Evolutionary conservation across 2,797 vertebrate species (phyloP).

Genomic region (Arvicola amphibius): DNA sequence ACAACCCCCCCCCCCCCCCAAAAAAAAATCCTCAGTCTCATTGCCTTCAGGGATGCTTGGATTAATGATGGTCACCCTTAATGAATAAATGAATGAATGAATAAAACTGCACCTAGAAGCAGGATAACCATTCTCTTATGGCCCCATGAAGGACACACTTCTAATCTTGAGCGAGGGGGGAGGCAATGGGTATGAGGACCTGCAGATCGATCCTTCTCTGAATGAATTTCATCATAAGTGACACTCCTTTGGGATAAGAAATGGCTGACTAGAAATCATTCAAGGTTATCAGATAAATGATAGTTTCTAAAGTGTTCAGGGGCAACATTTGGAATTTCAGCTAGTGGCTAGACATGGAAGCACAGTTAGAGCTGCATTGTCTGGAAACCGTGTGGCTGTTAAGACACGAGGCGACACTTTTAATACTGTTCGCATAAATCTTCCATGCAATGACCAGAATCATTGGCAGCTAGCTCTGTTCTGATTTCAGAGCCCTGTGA

Average conservation of each 20-base stretch:
- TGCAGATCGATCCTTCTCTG: constrained; percentile 84
- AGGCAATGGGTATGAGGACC: constrained; percentile 81
- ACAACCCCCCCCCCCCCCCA: neutral
- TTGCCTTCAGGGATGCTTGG: constrained; percentile 24
- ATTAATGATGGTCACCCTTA: constrained; percentile 42
- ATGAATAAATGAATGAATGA: constrained; percentile 17
- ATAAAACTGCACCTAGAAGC: constrained; percentile 66
- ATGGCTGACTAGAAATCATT: constrained; percentile 84
- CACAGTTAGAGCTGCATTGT: constrained; percentile 16
- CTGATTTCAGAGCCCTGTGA: constrained; percentile 31
- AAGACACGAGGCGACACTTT: neutral
- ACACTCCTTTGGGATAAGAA: constrained; percentile 80
- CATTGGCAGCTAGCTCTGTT: neutral
- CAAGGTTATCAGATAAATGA: constrained; percentile 81
- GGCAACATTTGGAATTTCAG: constrained; percentile 81
- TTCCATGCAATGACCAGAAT: constrained; percentile 12
- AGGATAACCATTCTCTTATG: constrained; percentile 74
- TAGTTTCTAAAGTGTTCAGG: constrained; percentile 78
- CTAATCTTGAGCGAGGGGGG: constrained; percentile 67
- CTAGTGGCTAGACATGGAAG: constrained; percentile 74
- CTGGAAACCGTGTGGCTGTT: neutral
- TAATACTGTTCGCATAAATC: neutral
- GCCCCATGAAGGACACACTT: constrained; percentile 74
- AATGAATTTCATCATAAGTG: constrained; percentile 86
- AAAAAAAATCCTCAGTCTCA: neutral